These are phyloP conservation scores for Bungarus multicinctus DNA, from an alignment of 2,113 vertebrate species.

Conservation along the genomic window DNA sequence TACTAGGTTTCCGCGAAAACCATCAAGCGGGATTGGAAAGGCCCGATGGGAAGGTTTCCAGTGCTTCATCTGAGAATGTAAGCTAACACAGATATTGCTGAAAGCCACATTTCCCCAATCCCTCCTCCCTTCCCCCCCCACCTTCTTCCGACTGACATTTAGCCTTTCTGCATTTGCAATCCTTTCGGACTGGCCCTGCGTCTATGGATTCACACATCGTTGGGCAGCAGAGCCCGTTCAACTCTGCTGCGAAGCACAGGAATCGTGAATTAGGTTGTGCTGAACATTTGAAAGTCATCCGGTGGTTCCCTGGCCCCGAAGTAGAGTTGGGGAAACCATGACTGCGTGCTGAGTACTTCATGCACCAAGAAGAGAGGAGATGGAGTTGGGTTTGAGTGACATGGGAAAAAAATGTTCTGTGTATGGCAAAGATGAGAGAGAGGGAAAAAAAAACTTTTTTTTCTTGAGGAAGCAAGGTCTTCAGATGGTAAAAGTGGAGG, in stretches of 20 bases:
- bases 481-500: background rate
- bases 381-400: background rate
- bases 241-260: background rate
- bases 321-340: background rate
- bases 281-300: background rate
- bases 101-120: background rate
- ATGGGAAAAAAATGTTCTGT: background rate
- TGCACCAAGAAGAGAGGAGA: too few relatives aligned
- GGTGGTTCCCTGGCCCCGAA: background rate
- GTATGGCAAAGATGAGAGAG: background rate
- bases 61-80: background rate
- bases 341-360: background rate
- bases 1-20: background rate
- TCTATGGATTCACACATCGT: background rate
- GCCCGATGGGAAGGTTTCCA: background rate
- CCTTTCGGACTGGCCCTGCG: background rate
- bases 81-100: background rate
- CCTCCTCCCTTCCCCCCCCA: background rate
- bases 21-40: background rate
- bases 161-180: background rate
- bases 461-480: background rate
- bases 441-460: background rate
- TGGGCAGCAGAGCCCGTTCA: background rate
- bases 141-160: background rate
- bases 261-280: background rate